Conservation (phyloP, 2,113 vertebrate species). For the Oceanites oceanicus region DNA sequence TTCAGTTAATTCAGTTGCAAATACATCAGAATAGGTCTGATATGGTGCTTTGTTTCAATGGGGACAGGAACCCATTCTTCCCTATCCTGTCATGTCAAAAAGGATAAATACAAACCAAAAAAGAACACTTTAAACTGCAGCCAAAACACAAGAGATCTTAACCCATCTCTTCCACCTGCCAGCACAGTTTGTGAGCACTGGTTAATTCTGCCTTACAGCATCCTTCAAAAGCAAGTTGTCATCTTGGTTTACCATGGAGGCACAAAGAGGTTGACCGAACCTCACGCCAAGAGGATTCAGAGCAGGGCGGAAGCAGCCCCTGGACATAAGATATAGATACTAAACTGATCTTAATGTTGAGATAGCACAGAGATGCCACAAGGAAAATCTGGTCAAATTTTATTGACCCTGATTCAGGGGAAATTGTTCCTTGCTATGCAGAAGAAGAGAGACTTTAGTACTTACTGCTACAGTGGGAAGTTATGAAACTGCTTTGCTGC, state of each 20-base stretch:
- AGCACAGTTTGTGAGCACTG: neutral
- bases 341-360: neutral
- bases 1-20: neutral
- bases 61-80: neutral
- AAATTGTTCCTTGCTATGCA: neutral
- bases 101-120: neutral
- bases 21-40: neutral
- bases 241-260: accelerated
- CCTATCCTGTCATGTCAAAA: neutral
- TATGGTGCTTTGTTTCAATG: neutral
- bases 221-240: neutral
- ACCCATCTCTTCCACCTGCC: neutral
- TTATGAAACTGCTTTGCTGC: neutral
- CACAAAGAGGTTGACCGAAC: neutral
- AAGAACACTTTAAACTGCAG: neutral
- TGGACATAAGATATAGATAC: neutral
- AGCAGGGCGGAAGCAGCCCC: neutral
- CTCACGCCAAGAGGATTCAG: neutral
- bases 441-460: neutral
- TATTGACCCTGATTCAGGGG: neutral
- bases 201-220: neutral
- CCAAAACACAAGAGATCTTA: neutral
- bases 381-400: neutral
- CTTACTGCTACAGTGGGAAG: neutral
- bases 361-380: neutral